Base-by-base conservation (phyloP, 2,113 vertebrate species). In the Orycteropus afer region DNA sequence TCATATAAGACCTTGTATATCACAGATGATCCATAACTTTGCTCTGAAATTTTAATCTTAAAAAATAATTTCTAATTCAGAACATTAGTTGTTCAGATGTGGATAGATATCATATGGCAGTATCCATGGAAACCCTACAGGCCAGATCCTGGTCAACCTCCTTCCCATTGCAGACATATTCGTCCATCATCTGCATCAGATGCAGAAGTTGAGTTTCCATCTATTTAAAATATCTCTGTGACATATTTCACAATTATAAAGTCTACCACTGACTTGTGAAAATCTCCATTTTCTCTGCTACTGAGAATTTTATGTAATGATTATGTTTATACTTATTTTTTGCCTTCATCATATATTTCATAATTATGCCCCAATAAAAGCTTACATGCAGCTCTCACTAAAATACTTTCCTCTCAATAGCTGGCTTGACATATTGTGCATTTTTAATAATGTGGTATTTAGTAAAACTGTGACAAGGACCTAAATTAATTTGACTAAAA, bases 401-500 rank as follows among this genome's bases (percentile, higher is more conserved):
- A 96, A 94, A 57, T 45, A 40, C 4, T 95, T 71, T 23, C 49
- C 67, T 93, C 57, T 96, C 86, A 93, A 23, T 37, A 40, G 55
- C 61, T 96, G 37, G 7, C 37, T 96, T 92, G 45, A 32, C 80
- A 81, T 95, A 95, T 92, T 96, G 95, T 96, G 40, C 45, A 74
- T 91, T 92, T 97, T 95, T 96, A 67, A 69, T 90, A 97, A 67
- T 29, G 1, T 77, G 27, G 83, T 96, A 15, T 94, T 97, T 86
- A 92, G 12, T 77, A 95, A 97, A 95, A 87, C 93, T 53, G 77
- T 95, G 55, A 25, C 95, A 96, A 94, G 12, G 32, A 47, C 76
- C 53, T 69, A 95, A 91, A 95, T 95, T 96, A 86, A 97, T 84
- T 80, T 74, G 84, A 89, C 27, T 71, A 76, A 29, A 94, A 94